phyloP scores from a whole-genome alignment of 2,113 vertebrate genomes.

The Paramormyrops kingsleyae region DNA sequence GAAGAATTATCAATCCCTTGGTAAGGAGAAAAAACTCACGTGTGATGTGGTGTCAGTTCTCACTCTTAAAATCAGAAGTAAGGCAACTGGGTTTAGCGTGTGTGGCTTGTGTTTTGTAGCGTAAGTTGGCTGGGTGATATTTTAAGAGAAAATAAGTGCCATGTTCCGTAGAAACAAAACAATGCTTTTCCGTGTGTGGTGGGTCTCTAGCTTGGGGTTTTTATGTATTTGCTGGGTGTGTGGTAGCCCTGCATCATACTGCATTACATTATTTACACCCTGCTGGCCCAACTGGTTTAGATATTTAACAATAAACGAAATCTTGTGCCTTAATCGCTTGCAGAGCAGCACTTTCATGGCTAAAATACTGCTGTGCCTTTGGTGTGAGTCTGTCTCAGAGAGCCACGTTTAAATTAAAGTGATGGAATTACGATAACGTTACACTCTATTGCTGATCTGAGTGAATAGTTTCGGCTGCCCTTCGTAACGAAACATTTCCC shows the following conservation, averaged over 20 bases:
- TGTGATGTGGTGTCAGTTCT: neutral
- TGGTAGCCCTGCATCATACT: neutral
- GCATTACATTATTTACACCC: neutral
- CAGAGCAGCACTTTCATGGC: neutral
- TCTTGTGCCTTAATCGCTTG: neutral
- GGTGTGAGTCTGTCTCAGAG: neutral
- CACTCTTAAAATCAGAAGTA: neutral
- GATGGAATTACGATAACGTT: neutral
- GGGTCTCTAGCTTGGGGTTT: neutral
- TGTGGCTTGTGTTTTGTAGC: neutral
- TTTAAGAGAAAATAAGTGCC: neutral
- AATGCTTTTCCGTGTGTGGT: neutral
- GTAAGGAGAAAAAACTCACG: slow-evolving; percentile 49
- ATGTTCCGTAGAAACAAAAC: neutral
- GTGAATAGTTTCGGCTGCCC: neutral
- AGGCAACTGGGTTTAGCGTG: neutral
- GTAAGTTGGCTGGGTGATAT: neutral
- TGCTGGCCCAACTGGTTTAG: neutral
- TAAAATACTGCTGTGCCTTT: neutral
- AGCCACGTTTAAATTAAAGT: neutral
- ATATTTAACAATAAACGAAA: neutral
- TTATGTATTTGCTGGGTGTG: neutral
- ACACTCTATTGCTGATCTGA: neutral
- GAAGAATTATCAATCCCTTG: slow-evolving; percentile 80
- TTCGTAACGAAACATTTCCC: neutral